Evolutionary conservation across 2,888 invertebrate species (phyloP).

Genomic region (Stegana nigrithorax): DNA sequence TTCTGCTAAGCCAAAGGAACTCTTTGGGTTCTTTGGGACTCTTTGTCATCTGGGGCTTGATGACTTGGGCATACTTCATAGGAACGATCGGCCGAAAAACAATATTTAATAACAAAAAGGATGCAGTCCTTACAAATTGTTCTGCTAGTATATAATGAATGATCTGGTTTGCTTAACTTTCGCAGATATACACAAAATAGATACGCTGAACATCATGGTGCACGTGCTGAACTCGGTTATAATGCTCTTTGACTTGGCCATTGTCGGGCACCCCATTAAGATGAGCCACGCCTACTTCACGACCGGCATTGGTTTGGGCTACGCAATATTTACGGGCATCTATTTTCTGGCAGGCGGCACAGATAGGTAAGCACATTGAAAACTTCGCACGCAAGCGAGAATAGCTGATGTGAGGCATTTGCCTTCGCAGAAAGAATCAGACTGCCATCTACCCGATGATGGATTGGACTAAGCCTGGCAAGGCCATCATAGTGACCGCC

Average conservation of each 20-base stretch:
- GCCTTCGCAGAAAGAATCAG: constrained; percentile 71
- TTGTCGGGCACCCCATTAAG: constrained; percentile 79
- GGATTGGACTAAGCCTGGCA: constrained; percentile 78
- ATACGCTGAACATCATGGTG: constrained; percentile 68
- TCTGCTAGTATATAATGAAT: too few relatives aligned
- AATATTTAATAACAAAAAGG: too few relatives aligned
- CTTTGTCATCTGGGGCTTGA: too few relatives aligned
- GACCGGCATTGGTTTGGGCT: constrained; percentile 73
- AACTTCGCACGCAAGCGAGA: neutral
- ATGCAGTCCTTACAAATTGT: too few relatives aligned
- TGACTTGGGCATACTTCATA: too few relatives aligned
- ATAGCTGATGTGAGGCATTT: neutral
- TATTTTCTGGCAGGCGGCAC: constrained; percentile 80
- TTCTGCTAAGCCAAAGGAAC: too few relatives aligned
- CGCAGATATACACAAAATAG: constrained; percentile 66
- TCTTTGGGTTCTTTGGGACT: too few relatives aligned
- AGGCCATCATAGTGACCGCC: constrained; percentile 72
- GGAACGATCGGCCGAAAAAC: too few relatives aligned
- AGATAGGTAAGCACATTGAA: constrained; percentile 71
- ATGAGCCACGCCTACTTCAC: constrained; percentile 72
- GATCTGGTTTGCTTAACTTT: too few relatives aligned
- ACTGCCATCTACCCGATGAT: constrained; percentile 80
- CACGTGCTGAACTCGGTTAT: constrained; percentile 76
- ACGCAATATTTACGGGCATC: constrained; percentile 77
- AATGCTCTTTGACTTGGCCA: constrained; percentile 78